phyloP scores from a whole-genome alignment of 1,140 invertebrate genomes.

The Diachasmimorpha longicaudata region DNA sequence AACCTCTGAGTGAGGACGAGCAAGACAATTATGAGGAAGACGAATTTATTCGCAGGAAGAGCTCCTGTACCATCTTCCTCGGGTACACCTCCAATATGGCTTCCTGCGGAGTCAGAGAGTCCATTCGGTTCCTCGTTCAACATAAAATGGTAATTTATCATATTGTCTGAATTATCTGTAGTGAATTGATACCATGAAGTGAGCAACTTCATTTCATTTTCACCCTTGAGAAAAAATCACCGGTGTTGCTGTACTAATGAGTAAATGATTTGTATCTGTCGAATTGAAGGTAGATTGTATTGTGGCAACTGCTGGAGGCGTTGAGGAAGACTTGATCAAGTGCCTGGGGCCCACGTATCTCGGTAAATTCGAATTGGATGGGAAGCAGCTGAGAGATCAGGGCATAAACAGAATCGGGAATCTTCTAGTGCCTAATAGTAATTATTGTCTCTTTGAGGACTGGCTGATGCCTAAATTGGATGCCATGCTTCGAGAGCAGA shows the following conservation, averaged over 20 bases:
- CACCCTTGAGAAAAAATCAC: too few species aligned
- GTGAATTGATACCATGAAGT: too few species aligned
- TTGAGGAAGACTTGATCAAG: conserved; percentile 99
- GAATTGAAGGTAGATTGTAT: conserved; percentile 84
- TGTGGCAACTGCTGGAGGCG: conserved; percentile 96
- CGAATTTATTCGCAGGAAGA: conserved; percentile 77
- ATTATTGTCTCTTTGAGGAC: conserved; percentile 98
- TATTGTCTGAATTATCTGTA: neutral
- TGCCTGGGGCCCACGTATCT: conserved; percentile 94
- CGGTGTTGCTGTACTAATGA: too few species aligned
- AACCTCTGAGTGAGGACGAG: conserved; percentile 69
- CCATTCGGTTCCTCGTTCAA: conserved; percentile 87
- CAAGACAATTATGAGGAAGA: conserved; percentile 77
- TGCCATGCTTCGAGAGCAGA: conserved; percentile 90
- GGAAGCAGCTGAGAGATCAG: conserved; percentile 76
- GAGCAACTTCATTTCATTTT: too few species aligned
- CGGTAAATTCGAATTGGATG: conserved; percentile 88
- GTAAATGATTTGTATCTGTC: neutral
- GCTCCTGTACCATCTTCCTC: conserved; percentile 94
- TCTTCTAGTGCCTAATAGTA: conserved; percentile 96
- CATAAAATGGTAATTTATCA: conserved; percentile 75
- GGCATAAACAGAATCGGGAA: conserved; percentile 99
- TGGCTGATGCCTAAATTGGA: conserved; percentile 97
- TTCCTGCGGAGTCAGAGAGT: conserved; percentile 92
- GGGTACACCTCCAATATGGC: conserved; percentile 99